These are phyloP conservation scores for Empis livida DNA, from an alignment of 2,888 invertebrate genomes.

Conservation along the genomic window DNA sequence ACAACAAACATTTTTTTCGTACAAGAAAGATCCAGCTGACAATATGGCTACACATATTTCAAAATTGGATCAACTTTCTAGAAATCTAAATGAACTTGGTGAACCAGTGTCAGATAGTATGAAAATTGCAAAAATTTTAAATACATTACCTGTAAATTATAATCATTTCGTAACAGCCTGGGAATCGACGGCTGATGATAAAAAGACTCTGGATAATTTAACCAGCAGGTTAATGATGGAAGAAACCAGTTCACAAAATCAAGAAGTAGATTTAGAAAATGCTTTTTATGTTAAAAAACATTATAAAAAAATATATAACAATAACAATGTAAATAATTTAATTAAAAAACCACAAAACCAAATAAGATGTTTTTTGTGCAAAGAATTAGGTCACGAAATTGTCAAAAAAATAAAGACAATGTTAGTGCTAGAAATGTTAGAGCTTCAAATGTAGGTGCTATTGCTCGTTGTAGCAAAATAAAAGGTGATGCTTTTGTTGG, in stretches of 20 bases:
- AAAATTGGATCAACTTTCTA: not conserved
- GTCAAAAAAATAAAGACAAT: not conserved
- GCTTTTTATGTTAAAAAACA: not conserved
- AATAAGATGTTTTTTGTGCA: not conserved
- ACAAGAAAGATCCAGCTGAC: not conserved
- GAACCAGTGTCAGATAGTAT: constrained; percentile 7
- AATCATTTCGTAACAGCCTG: constrained; percentile 23
- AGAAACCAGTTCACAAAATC: not conserved
- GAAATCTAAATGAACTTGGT: constrained; percentile 5
- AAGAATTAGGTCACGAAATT: not conserved
- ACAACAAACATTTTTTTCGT: constrained; percentile 2
- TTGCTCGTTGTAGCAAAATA: not conserved
- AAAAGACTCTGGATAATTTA: not conserved
- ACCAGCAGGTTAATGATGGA: not conserved
- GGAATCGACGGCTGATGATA: constrained; percentile 12
- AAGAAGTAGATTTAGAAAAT: not conserved
- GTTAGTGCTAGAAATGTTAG: not conserved
- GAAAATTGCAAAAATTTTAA: constrained; percentile 12
- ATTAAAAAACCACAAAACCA: not conserved
- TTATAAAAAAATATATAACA: too few relatives aligned
- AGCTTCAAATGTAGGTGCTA: not conserved
- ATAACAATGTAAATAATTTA: too few relatives aligned
- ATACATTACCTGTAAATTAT: constrained; percentile 13
- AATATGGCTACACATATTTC: constrained; percentile 1
- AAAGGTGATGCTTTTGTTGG: not conserved